Base-by-base conservation (phyloP, 2,888 invertebrate species). In the Epicampocera succincta region DNA sequence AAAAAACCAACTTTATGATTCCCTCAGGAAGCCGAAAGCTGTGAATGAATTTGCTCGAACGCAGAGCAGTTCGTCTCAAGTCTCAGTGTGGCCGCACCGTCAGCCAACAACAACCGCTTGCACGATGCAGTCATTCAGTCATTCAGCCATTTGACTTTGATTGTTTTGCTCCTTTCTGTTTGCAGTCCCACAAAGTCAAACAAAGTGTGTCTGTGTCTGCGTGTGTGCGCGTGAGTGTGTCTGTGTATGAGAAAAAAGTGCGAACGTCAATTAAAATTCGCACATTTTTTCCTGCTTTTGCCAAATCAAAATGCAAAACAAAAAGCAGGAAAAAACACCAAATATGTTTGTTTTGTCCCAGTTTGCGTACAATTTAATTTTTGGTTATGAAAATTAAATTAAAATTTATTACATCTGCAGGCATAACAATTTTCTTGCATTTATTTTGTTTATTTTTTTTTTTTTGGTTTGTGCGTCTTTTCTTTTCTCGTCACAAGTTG, bases 381-480 rank as follows among this genome's bases (percentile, higher is more conserved):
- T 65, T 54, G 65, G 63, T 69, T 71, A 71, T 69, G 21, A 74
- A 74, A 69, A 75, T 61, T 50, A 74, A 63, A 74, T 74, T 50
- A 65, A 71, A 75, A 80, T 79, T 71, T 75, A 80, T 75, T 71
- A n/a, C 78, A 80, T 75, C 74, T 80, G 63, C 74, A 75, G 75
- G 71, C 71, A 58, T 58, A 54, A 38, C 56, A 69, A 76, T 76
- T 50, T 75, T 33, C 5, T 33, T 33, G 52, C 44, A 42, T 50
- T 9, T 19, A 38, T 74, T 50, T 50, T 33, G 25, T 74, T 42
- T 50, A 17, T 19, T 33, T 13, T 46, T 44, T 5, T 3, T 12
- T 25, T 56, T 21, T 11, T 29, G 8, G 25, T 72, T n/a, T n/a
- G n/a, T n/a, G n/a, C n/a, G n/a, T n/a, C n/a, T n/a, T 46, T 44